phyloP scores from a whole-genome alignment of 2,888 invertebrate species.

The Brachypalpus laphriformis region DNA sequence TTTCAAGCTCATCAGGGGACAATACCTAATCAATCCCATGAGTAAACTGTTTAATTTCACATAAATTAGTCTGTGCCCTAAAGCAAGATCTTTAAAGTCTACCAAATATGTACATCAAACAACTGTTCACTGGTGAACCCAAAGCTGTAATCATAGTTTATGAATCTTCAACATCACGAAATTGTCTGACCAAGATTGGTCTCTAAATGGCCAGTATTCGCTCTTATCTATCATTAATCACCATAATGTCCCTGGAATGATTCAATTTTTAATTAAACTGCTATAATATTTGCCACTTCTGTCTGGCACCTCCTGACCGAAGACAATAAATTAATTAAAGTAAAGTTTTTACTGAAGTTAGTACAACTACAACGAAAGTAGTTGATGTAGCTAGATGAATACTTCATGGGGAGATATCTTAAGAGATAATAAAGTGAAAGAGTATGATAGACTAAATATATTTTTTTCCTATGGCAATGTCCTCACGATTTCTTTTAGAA shows the following conservation, averaged over 20 bases:
- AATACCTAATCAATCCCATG: neutral
- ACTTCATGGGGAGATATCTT: neutral
- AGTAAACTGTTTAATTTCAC: neutral
- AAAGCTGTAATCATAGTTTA: neutral
- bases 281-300: neutral
- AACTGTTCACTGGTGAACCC: neutral
- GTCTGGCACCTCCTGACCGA: neutral
- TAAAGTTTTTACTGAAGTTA: neutral
- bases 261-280: neutral
- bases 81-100: neutral
- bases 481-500: no score
- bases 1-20: neutral
- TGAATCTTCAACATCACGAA: neutral
- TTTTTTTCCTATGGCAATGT: no score
- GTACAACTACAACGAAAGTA: neutral
- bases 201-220: neutral
- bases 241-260: neutral
- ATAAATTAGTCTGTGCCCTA: neutral
- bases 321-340: neutral
- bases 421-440: neutral
- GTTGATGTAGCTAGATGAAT: neutral
- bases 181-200: neutral
- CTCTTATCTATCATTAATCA: neutral
- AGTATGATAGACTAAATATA: no score
- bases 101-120: neutral